Conservation (phyloP, 2,113 vertebrate genomes). For the Apodemus sylvaticus region DNA sequence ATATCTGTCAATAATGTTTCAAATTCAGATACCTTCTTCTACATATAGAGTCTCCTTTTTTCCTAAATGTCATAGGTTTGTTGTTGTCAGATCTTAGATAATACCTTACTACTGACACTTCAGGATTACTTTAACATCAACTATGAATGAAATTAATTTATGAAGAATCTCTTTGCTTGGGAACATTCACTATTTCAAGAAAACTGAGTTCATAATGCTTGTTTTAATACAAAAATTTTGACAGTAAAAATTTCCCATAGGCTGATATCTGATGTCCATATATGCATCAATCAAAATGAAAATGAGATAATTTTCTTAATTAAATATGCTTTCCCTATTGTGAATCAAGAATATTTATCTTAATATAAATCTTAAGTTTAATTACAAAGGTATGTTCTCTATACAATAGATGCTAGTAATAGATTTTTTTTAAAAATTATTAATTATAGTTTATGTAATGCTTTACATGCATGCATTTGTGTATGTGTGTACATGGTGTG, state of each 20-base stretch:
- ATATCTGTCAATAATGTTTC: not conserved
- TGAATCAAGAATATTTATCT: not conserved
- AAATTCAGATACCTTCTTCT: not conserved
- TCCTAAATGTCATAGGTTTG: not conserved
- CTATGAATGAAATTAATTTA: not conserved
- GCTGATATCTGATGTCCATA: not conserved
- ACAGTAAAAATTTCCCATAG: not conserved
- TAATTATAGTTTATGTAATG: not conserved
- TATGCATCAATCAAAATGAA: not conserved
- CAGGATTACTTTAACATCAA: not conserved
- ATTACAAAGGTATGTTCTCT: not conserved
- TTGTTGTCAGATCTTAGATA: not conserved
- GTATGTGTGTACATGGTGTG: too few relatives aligned
- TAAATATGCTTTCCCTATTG: not conserved
- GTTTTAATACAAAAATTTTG: not conserved
- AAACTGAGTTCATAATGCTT: not conserved
- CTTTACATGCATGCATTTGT: not conserved
- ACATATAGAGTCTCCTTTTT: not conserved
- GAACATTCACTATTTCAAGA: not conserved
- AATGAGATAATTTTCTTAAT: not conserved
- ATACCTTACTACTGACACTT: not conserved
- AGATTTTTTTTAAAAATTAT: not conserved
- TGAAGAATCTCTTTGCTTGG: not conserved
- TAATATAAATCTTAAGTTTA: not conserved
- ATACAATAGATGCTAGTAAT: not conserved